Evolutionary conservation across 2,888 invertebrate species (phyloP).

Genomic region (Bruchidius siliquastri): DNA sequence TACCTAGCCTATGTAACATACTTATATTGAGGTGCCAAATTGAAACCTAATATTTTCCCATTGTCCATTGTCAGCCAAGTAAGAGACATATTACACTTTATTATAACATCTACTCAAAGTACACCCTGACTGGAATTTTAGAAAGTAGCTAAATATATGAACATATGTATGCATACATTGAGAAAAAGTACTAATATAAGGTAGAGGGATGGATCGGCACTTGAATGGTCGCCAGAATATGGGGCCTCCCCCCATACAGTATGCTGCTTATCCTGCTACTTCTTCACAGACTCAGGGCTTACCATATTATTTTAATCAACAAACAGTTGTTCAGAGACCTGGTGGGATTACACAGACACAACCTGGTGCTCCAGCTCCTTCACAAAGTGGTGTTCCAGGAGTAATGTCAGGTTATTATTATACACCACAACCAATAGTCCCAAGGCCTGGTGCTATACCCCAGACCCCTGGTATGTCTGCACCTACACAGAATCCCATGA

Average conservation of each 20-base stretch:
- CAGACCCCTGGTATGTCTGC: constrained; percentile 11
- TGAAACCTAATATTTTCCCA: neutral
- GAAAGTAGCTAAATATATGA: neutral
- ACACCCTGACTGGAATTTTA: neutral
- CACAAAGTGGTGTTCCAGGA: neutral
- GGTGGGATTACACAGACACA: neutral
- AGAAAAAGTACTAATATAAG: neutral
- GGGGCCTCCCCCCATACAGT: neutral
- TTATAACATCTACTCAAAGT: neutral
- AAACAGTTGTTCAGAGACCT: neutral
- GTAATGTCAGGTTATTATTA: constrained; percentile 4
- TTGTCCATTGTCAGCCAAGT: neutral
- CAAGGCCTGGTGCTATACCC: constrained; percentile 12
- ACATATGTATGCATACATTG: neutral
- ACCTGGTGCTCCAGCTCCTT: neutral
- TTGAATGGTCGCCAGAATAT: neutral
- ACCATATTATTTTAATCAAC: neutral
- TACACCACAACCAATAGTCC: constrained; percentile 10
- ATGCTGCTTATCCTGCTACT: neutral
- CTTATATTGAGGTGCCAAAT: neutral
- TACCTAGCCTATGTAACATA: neutral
- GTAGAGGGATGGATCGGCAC: neutral
- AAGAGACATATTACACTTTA: neutral
- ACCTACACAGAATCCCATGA: constrained; percentile 24
- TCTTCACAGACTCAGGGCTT: neutral